Evolutionary conservation across 1,140 invertebrate species (phyloP).

Genomic region (Orchestia grillus): DNA sequence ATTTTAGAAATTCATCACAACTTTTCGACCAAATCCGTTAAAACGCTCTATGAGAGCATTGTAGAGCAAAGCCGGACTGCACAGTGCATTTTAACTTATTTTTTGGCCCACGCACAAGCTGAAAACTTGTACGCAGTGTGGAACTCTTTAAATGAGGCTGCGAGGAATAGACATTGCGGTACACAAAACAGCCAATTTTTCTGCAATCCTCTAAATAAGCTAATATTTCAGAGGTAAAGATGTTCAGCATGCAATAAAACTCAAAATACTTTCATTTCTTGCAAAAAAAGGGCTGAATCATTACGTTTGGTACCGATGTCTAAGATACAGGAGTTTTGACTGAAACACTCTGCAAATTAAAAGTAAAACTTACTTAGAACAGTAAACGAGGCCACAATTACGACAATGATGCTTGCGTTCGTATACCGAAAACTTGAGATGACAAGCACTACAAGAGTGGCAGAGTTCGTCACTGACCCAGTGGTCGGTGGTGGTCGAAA

Average conservation of each 20-base stretch:
- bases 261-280: background rate
- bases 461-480: conserved; percentile 95
- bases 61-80: background rate
- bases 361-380: conserved; percentile 81
- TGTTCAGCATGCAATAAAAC: background rate
- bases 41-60: background rate
- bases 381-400: conserved; percentile 97
- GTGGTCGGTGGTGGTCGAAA: conserved; percentile 78
- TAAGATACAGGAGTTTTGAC: background rate
- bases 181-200: background rate
- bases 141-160: background rate
- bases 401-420: conserved; percentile 97
- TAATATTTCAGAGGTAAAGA: background rate
- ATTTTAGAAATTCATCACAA: background rate
- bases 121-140: background rate
- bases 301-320: background rate
- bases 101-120: background rate
- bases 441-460: conserved; percentile 88
- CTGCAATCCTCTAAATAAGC: background rate
- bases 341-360: background rate
- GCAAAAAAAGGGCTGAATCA: background rate
- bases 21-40: background rate
- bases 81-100: background rate
- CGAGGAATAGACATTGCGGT: background rate
- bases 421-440: conserved; percentile 90